These are phyloP conservation scores for Rhynchonycteris naso DNA, from an alignment of 2,797 vertebrate genomes.

Conservation along the genomic window DNA sequence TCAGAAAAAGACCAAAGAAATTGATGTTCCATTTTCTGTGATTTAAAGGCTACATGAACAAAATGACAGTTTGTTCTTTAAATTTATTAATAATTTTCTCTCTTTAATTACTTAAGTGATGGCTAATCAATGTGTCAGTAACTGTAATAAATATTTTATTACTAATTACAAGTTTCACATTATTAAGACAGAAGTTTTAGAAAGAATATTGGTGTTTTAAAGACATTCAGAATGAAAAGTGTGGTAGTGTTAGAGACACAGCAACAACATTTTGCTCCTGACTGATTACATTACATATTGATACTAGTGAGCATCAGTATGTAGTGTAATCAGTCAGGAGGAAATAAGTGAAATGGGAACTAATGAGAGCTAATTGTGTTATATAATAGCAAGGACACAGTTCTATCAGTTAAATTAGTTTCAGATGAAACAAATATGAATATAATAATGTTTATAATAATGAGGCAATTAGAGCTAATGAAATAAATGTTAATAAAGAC, in stretches of 20 bases:
- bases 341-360: conserved; percentile 90
- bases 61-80: conserved; percentile 81
- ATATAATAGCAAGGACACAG: conserved; percentile 89
- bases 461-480: conserved; percentile 89
- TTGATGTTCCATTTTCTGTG: conserved; percentile 68
- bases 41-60: conserved; percentile 80
- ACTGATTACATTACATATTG: conserved; percentile 92
- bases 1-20: conserved; percentile 74
- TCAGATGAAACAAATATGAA: conserved; percentile 90
- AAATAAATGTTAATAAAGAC: conserved; percentile 87
- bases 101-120: conserved; percentile 84
- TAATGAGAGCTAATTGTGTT: conserved; percentile 92
- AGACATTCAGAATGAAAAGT: conserved; percentile 89
- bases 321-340: conserved; percentile 89
- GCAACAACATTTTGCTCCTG: conserved; percentile 85
- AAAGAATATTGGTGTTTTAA: conserved; percentile 86
- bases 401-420: conserved; percentile 91
- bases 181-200: conserved; percentile 85
- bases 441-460: conserved; percentile 90
- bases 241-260: conserved; percentile 84
- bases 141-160: conserved; percentile 84
- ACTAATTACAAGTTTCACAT: conserved; percentile 85
- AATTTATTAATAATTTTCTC: conserved; percentile 82
- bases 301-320: conserved; percentile 88
- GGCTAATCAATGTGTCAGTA: conserved; percentile 83